These are phyloP conservation scores for Megaceryle alcyon DNA, from an alignment of 2,797 vertebrate species.

Conservation along the genomic window DNA sequence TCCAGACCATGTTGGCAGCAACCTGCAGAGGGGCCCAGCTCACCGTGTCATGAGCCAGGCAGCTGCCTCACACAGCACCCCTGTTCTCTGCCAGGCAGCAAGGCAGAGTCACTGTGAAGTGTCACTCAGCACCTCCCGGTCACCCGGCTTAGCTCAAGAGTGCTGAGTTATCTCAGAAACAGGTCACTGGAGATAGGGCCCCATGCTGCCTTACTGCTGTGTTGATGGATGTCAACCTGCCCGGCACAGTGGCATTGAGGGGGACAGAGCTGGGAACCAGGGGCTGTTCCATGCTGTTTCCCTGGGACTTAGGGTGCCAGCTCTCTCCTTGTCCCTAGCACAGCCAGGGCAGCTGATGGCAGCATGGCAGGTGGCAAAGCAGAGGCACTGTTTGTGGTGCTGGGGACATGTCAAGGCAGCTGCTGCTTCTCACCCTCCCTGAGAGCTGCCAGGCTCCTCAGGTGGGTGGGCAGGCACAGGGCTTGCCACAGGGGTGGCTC, in stretches of 20 bases:
- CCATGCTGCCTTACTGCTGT: accelerated
- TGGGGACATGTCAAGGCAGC: accelerated
- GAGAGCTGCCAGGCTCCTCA: no score
- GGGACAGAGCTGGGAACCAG: neutral
- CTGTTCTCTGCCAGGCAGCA: neutral
- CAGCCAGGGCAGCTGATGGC: neutral
- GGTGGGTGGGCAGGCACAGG: neutral
- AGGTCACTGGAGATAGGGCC: accelerated
- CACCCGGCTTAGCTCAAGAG: accelerated
- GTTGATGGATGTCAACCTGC: no score
- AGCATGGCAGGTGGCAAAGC: neutral
- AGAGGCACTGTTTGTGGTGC: accelerated
- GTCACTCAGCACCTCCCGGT: neutral
- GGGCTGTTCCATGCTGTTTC: accelerated
- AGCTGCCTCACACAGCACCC: neutral
- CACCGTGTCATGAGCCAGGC: accelerated
- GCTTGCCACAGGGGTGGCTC: accelerated
- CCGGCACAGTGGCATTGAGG: accelerated
- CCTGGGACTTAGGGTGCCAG: neutral
- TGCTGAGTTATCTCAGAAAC: accelerated
- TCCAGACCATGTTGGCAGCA: accelerated
- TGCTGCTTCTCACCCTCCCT: neutral
- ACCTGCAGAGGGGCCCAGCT: neutral
- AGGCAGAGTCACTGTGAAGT: neutral
- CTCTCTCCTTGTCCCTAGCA: accelerated